phyloP scores from a whole-genome alignment of 1,140 invertebrate species.

The Lasioglossum baleicum region DNA sequence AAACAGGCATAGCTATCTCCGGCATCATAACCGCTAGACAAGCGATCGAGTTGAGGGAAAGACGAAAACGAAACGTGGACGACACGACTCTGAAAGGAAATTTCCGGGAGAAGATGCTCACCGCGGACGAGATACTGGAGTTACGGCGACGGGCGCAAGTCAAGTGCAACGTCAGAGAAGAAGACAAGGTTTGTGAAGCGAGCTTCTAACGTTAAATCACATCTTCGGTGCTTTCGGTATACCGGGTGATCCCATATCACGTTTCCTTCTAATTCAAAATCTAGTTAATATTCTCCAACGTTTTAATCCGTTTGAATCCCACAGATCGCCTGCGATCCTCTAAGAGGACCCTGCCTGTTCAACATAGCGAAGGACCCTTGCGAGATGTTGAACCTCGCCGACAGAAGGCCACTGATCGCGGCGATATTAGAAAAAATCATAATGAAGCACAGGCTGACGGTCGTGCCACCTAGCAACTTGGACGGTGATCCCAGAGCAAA shows the following conservation, averaged over 20 bases:
- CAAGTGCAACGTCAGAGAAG: constrained; percentile 66
- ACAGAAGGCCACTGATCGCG: constrained; percentile 75
- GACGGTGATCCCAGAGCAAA: constrained; percentile 80
- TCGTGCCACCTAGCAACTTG: constrained; percentile 80
- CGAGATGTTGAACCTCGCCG: constrained; percentile 86
- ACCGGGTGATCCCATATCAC: too few species aligned
- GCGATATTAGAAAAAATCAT: constrained; percentile 78
- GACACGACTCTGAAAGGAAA: constrained; percentile 54
- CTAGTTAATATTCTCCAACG: too few species aligned
- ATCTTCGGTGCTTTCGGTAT: too few species aligned
- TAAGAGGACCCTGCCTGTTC: constrained; percentile 85
- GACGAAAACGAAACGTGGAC: constrained; percentile 16
- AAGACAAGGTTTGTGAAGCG: constrained; percentile 57
- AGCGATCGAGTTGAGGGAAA: constrained; percentile 14
- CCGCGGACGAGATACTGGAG: constrained; percentile 67
- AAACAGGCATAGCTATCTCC: constrained; percentile 77
- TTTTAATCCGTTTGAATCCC: constrained; percentile 26
- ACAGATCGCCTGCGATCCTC: constrained; percentile 79
- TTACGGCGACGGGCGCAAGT: constrained; percentile 78
- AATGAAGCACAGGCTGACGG: constrained; percentile 75
- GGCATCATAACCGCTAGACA: constrained; percentile 68
- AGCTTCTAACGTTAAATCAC: background rate
- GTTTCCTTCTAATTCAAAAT: too few species aligned
- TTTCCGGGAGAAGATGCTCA: constrained; percentile 64
- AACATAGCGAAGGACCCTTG: constrained; percentile 88